Evolutionary conservation across 1,140 invertebrate genomes (phyloP), one percentile per base, ranked within the genome.

Genomic region (Listronotus oregonensis): DNA sequence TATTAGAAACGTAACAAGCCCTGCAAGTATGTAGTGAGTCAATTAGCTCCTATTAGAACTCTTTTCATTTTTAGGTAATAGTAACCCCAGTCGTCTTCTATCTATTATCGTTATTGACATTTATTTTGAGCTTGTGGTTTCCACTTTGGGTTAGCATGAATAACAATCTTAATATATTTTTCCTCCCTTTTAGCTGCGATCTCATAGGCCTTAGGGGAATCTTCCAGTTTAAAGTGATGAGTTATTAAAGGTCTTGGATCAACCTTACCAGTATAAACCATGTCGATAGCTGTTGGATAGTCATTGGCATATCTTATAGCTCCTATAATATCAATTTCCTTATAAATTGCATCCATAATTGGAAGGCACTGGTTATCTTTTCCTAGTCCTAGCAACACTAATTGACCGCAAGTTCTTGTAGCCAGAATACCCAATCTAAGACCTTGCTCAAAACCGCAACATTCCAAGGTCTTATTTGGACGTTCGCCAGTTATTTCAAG

Each of bases 291-390:
- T 52, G 88, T 86, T 1, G 88, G 84, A 80, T 97, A 97, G 73
- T 93, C 91, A 80, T 97, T 96, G 34, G 84, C 89, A 76, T 96
- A 96, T 80, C 94, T 84, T 78, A 96, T 96, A 31, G 92, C 86
- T 44, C 95, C 94, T 70, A 87, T 82, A 57, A 98, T 92, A 77
- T 96, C 93, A 5, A 98, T 87, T 83, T 97, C 95, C 63, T 90
- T 80, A 0, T 86, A 79, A 10, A 90, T 77, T 1, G 93, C 90
- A 75, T 89, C 87, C 0, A 92, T 85, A 47, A 97, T 78, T 8
- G 95, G 94, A 31, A 97, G 60, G 71, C 86, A 88, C 1, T 93
- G 80, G 77, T 93, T 89, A 1, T 86, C 71, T 51, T 86, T 82
- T 55, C 93, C 92, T 81, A 92, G 85, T 18, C 95, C 95, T 34